Percentiles rank a stretch among this genome's conserved stretches.
Evolutionary conservation across 2,113 vertebrate species (phyloP).

Genomic region (Hirundichthys speculiger): DNA sequence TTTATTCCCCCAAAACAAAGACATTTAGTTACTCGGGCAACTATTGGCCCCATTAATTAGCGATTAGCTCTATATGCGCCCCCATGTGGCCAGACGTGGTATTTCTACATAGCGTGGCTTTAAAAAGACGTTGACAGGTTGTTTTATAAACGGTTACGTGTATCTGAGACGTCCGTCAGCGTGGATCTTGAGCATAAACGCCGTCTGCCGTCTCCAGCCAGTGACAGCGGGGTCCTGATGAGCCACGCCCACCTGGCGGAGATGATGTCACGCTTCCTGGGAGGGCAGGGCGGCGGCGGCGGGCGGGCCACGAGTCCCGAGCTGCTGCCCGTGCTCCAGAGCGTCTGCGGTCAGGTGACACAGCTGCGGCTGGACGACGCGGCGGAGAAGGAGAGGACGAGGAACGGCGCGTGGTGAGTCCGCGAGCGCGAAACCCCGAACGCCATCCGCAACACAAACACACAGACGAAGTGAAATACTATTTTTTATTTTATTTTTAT

Average conservation of each 20-base stretch:
- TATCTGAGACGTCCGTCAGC: neutral
- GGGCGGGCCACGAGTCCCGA: conserved; percentile 20
- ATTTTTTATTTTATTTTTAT: too few species aligned
- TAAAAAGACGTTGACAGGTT: too few species aligned
- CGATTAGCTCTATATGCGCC: too few species aligned
- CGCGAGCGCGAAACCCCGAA: too few species aligned
- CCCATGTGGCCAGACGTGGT: too few species aligned
- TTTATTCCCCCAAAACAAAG: too few species aligned
- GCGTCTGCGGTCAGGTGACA: conserved; percentile 79
- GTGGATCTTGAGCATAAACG: neutral
- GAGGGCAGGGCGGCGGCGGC: conserved; percentile 7
- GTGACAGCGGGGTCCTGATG: neutral
- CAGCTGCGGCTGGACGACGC: conserved; percentile 74
- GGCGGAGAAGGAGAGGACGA: conserved; percentile 9
- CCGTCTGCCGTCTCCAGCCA: neutral
- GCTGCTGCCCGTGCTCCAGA: conserved; percentile 77
- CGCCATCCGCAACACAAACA: too few species aligned
- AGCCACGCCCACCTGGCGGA: conserved; percentile 47
- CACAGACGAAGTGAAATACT: too few species aligned
- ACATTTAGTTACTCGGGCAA: too few species aligned
- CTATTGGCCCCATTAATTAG: too few species aligned
- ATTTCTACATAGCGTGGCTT: too few species aligned
- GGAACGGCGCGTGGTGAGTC: conserved; percentile 51
- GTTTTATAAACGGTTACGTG: too few species aligned
- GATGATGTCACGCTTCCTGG: conserved; percentile 72